Conservation (phyloP, 2,888 invertebrate species). For the Rhagium mordax region DNA sequence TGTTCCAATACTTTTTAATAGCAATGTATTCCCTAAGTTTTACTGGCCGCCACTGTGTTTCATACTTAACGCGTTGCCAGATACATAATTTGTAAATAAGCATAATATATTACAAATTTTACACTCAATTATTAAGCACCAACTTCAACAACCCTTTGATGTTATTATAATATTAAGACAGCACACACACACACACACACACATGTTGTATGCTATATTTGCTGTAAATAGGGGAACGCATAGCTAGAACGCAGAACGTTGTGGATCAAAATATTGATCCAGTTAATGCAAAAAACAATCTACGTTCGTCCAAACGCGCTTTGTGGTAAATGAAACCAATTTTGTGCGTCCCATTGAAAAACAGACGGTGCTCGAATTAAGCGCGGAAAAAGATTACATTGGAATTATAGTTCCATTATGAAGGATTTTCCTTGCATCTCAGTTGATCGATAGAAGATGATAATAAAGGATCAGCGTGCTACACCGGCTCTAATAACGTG, state of each 20-base stretch:
- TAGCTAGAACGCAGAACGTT: not conserved
- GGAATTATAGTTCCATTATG: conserved; percentile 16
- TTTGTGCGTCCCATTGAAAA: conserved; percentile 16
- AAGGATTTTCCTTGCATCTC: not conserved
- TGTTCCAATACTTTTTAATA: too few species aligned
- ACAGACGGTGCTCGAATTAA: conserved; percentile 15
- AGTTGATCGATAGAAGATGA: conserved; percentile 49
- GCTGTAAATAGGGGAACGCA: not conserved
- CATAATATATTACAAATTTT: too few species aligned
- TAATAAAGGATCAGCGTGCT: conserved; percentile 44
- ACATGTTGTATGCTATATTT: not conserved
- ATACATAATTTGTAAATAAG: too few species aligned
- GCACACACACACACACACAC: too few species aligned
- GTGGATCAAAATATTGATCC: not conserved
- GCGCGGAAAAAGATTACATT: conserved; percentile 26
- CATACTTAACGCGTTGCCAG: too few species aligned
- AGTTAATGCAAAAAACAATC: conserved; percentile 28
- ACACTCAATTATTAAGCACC: not conserved
- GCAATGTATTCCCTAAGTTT: too few species aligned
- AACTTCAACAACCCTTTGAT: not conserved
- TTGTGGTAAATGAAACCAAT: conserved; percentile 28
- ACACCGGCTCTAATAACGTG: not conserved
- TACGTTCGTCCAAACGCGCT: conserved; percentile 13
- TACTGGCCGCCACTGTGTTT: too few species aligned
- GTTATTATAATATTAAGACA: not conserved